phyloP scores from a whole-genome alignment of 2,888 invertebrate species.

The Liopterus haemorrhoidalis region DNA sequence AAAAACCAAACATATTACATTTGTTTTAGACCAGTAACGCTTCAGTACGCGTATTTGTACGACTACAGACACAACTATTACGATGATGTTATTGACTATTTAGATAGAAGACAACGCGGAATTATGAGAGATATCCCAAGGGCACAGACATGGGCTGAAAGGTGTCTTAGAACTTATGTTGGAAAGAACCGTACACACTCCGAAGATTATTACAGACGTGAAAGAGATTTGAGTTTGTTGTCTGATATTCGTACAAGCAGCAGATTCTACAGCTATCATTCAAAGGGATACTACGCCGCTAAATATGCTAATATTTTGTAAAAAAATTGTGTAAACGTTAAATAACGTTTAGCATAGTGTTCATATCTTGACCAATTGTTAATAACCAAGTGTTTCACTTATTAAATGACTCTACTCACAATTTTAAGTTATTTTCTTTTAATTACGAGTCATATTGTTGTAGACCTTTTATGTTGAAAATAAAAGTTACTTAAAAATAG shows the following conservation, averaged over 20 bases:
- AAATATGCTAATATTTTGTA: slow-evolving; percentile 49
- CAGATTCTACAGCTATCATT: slow-evolving; percentile 67
- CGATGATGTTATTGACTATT: slow-evolving; percentile 75
- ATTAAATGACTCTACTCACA: too few species aligned
- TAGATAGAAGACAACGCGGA: slow-evolving; percentile 70
- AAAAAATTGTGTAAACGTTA: slow-evolving; percentile 9
- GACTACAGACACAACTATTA: slow-evolving; percentile 83
- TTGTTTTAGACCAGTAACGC: slow-evolving; percentile 63
- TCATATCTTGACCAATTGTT: too few species aligned
- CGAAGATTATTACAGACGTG: slow-evolving; percentile 35
- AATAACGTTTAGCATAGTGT: too few species aligned
- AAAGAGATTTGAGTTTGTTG: slow-evolving; percentile 47
- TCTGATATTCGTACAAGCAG: slow-evolving; percentile 61
- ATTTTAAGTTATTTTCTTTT: background rate
- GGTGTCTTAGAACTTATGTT: slow-evolving; percentile 65
- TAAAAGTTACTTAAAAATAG: background rate
- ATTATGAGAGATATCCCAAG: slow-evolving; percentile 61
- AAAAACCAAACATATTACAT: too few species aligned
- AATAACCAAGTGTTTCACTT: too few species aligned
- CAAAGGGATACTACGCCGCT: slow-evolving; percentile 67
- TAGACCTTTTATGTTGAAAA: slow-evolving; percentile 1
- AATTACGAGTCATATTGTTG: slow-evolving; percentile 2
- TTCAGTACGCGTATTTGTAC: slow-evolving; percentile 76
- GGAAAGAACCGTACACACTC: slow-evolving; percentile 42
- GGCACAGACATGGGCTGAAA: slow-evolving; percentile 81